Conservation (phyloP, 2,113 vertebrate species). For the Rhodinocichla rosea region DNA sequence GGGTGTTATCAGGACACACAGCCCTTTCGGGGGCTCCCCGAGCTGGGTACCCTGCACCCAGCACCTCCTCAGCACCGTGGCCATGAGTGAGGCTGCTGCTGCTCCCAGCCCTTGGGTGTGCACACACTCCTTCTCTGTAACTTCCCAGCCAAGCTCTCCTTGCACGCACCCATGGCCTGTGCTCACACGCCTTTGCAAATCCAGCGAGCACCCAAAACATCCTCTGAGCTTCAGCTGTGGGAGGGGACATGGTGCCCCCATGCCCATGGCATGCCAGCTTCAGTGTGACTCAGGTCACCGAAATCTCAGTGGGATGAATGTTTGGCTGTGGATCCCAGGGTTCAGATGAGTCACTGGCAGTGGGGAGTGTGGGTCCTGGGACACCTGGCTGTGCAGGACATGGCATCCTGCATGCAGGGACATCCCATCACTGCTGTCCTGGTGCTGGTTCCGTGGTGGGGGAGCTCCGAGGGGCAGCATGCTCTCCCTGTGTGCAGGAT, state of each 20-base stretch:
- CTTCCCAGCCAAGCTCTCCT: not conserved
- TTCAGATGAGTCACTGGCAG: not conserved
- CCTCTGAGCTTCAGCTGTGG: not conserved
- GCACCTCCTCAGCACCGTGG: not conserved
- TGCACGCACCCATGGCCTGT: rapidly evolving
- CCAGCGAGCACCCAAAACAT: not conserved
- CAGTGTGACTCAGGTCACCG: rapidly evolving
- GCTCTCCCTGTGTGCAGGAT: rapidly evolving
- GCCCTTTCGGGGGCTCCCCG: rapidly evolving
- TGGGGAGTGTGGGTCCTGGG: not conserved
- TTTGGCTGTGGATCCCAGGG: not conserved
- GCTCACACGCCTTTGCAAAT: rapidly evolving
- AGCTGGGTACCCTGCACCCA: not conserved
- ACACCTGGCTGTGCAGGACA: not conserved
- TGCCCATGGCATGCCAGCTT: rapidly evolving
- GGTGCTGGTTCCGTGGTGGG: rapidly evolving
- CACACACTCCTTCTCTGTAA: not conserved
- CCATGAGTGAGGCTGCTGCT: rapidly evolving
- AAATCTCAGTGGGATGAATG: not conserved
- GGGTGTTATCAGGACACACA: rapidly evolving
- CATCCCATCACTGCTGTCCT: rapidly evolving
- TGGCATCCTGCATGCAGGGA: not conserved
- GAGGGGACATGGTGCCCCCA: not conserved
- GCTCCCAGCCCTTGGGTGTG: not conserved
- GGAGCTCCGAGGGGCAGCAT: rapidly evolving